Conservation (phyloP, 2,797 vertebrate genomes). For the Phoeniculus purpureus region DNA sequence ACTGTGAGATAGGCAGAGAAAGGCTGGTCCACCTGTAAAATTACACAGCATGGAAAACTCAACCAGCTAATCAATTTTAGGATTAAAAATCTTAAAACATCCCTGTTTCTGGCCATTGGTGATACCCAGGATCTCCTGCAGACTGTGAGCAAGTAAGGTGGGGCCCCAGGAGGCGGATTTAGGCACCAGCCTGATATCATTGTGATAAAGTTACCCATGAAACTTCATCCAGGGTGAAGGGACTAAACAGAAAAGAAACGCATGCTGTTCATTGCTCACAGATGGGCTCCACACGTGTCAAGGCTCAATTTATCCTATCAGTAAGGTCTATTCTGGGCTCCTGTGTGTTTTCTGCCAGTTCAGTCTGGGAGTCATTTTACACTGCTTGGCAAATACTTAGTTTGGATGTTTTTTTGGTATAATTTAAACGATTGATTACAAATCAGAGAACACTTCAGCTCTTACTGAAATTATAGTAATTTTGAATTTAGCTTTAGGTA, state of each 20-base stretch:
- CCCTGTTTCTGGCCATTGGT: fast-evolving
- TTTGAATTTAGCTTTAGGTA: neutral
- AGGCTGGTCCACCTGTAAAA: neutral
- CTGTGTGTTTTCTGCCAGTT: constrained; percentile 50
- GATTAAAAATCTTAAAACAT: neutral
- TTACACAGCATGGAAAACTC: neutral
- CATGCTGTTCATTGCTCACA: neutral
- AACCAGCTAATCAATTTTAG: fast-evolving
- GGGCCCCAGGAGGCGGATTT: neutral
- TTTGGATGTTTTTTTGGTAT: neutral
- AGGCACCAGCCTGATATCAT: neutral
- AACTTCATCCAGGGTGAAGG: neutral
- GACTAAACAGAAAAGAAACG: neutral
- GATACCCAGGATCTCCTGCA: neutral
- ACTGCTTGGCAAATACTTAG: constrained; percentile 58
- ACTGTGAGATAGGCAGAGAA: neutral
- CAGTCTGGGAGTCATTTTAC: constrained; percentile 44
- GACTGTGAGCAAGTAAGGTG: fast-evolving
- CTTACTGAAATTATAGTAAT: neutral
- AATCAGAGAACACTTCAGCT: neutral
- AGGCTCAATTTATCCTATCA: constrained; percentile 58
- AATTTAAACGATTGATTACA: constrained; percentile 9
- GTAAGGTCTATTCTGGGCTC: constrained; percentile 37
- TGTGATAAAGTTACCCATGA: neutral
- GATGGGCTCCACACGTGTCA: constrained; percentile 50